These are phyloP conservation scores for Osmoderma eremita DNA, from an alignment of 2,888 invertebrate species.

Conservation along the genomic window DNA sequence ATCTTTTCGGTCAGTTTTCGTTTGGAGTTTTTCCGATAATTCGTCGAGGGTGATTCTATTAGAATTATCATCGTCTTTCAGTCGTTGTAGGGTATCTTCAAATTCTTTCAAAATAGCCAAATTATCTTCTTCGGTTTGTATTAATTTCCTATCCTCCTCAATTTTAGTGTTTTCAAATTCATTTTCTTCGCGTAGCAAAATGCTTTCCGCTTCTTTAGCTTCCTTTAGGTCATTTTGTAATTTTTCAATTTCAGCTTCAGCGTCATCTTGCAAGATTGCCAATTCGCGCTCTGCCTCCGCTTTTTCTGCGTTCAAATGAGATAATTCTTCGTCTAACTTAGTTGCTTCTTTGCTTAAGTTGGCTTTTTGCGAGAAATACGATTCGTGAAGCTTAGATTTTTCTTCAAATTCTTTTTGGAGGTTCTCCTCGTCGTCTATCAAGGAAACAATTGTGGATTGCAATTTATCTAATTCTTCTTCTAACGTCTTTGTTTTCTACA, in stretches of 20 bases:
- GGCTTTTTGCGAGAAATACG: background rate
- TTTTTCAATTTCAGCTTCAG: no score
- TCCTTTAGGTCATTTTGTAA: no score
- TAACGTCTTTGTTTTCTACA: background rate
- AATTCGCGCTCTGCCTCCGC: no score
- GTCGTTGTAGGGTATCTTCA: background rate
- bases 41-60: background rate
- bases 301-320: no score
- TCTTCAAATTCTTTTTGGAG: background rate
- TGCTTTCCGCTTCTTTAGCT: no score
- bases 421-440: background rate
- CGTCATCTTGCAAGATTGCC: no score
- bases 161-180: background rate
- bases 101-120: background rate
- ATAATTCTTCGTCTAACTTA: no score
- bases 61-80: slow-evolving; percentile 3
- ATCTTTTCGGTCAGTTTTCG: slow-evolving; percentile 8
- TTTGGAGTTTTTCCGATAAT: background rate
- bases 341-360: background rate
- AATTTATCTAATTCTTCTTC: background rate
- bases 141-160: background rate
- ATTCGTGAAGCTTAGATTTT: background rate
- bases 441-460: background rate
- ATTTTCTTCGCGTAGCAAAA: background rate
- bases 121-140: background rate